Evolutionary conservation across 1,140 invertebrate species (phyloP).

Genomic region (Orchesella cincta): DNA sequence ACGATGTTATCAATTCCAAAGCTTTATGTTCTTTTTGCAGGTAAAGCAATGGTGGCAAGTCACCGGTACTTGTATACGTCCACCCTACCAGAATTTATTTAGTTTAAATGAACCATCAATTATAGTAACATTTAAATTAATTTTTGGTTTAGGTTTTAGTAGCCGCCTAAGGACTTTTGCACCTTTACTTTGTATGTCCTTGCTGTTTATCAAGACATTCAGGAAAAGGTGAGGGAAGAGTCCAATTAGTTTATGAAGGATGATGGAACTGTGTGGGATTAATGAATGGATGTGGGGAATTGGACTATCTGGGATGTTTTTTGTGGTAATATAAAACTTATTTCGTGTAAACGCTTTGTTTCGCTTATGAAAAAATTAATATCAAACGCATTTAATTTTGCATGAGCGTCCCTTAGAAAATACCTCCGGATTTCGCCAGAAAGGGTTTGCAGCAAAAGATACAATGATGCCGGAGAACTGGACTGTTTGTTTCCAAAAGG

Average conservation of each 20-base stretch:
- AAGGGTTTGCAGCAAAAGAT: conserved; percentile 2
- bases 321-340: conserved; percentile 43
- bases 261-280: background rate
- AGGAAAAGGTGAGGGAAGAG: conserved; percentile 10
- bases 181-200: conserved; percentile 68
- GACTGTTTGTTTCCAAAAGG: conserved; percentile 56
- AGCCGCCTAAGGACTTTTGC: conserved; percentile 72
- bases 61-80: no score
- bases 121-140: no score
- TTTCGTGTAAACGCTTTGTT: background rate
- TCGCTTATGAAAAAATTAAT: background rate
- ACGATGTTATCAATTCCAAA: conserved; percentile 48
- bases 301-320: conserved; percentile 62
- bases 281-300: conserved; percentile 48
- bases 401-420: conserved; percentile 35
- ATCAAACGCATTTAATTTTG: no score
- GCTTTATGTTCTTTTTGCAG: conserved; percentile 66
- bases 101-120: no score
- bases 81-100: no score
- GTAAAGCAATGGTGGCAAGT: no score
- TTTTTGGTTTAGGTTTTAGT: no score
- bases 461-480: background rate
- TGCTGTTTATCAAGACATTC: conserved; percentile 63
- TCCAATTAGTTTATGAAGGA: background rate
- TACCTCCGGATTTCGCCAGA: conserved; percentile 4